phyloP scores from a whole-genome alignment of 2,888 invertebrate species.

The Octonoba sinensis region DNA sequence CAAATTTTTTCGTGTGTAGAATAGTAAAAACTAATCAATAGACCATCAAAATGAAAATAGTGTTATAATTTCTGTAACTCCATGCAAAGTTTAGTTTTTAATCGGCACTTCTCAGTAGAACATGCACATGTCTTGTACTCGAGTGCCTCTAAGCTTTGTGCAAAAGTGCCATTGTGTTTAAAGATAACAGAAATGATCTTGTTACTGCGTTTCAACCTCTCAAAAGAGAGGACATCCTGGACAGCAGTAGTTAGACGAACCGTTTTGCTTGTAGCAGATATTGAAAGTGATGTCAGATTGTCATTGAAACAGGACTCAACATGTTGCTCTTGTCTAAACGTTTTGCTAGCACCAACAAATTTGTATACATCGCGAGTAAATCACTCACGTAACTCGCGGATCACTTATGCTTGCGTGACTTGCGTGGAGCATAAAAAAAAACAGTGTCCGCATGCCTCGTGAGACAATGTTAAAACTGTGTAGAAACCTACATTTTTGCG shows the following conservation, averaged over 20 bases:
- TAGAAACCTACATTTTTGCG: slow-evolving; percentile 52
- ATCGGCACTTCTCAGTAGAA: no score
- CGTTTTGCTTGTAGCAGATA: slow-evolving; percentile 33
- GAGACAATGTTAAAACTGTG: slow-evolving; percentile 59
- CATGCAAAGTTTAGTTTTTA: no score
- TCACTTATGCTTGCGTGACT: slow-evolving; percentile 54
- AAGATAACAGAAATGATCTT: no score
- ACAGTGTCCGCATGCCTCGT: slow-evolving; percentile 44
- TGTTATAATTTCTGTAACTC: no score
- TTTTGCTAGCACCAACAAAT: slow-evolving; percentile 51
- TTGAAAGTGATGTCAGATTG: slow-evolving; percentile 26
- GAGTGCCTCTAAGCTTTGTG: no score
- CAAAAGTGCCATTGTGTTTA: no score
- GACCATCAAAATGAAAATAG: no score
- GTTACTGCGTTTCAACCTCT: no score
- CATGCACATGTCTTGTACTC: no score
- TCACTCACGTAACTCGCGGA: slow-evolving; percentile 50
- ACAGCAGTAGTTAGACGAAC: not conserved
- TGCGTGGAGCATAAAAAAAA: slow-evolving; percentile 47
- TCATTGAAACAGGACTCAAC: slow-evolving; percentile 18
- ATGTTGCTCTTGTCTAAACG: slow-evolving; percentile 38
- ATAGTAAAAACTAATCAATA: no score
- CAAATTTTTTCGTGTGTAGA: no score
- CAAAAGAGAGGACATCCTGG: no score
- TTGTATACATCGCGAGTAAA: slow-evolving; percentile 50